Conservation (phyloP, 2,888 invertebrate genomes). For the Phaonia tiefii region DNA sequence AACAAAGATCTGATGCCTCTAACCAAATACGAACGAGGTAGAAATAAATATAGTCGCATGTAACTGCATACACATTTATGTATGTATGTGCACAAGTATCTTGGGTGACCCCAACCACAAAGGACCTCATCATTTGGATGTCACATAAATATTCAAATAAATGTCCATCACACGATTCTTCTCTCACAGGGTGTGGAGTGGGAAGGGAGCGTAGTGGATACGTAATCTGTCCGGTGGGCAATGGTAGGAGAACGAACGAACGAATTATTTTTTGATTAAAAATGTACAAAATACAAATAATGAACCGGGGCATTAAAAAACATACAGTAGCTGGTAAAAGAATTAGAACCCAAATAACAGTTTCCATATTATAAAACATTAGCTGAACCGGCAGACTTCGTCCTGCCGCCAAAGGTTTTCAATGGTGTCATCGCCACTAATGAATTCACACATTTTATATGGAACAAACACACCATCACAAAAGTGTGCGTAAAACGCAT, state of each 20-base stretch:
- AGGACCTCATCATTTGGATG: conserved; percentile 23
- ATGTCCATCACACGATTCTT: neutral
- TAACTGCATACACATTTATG: neutral
- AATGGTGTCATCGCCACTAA: too few relatives aligned
- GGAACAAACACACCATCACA: too few relatives aligned
- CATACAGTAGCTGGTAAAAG: too few relatives aligned
- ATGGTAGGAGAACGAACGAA: neutral
- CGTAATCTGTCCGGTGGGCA: neutral
- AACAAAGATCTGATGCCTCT: conserved; percentile 1
- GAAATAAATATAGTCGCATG: neutral
- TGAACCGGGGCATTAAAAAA: too few relatives aligned
- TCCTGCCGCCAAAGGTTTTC: too few relatives aligned
- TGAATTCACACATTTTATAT: too few relatives aligned
- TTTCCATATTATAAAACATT: too few relatives aligned
- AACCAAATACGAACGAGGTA: conserved; percentile 15
- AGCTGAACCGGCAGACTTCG: too few relatives aligned
- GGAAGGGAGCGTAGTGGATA: neutral
- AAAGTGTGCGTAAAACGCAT: too few relatives aligned
- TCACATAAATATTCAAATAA: conserved; percentile 24
- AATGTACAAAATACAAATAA: conserved; percentile 16
- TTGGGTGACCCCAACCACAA: conserved; percentile 24
- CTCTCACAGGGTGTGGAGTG: neutral
- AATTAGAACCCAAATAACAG: too few relatives aligned
- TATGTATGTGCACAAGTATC: neutral
- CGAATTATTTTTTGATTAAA: conserved; percentile 19